Percentiles rank a stretch among this genome's conserved stretches.
Conservation (phyloP, 2,797 vertebrate species). For the Chelon auratus region DNA sequence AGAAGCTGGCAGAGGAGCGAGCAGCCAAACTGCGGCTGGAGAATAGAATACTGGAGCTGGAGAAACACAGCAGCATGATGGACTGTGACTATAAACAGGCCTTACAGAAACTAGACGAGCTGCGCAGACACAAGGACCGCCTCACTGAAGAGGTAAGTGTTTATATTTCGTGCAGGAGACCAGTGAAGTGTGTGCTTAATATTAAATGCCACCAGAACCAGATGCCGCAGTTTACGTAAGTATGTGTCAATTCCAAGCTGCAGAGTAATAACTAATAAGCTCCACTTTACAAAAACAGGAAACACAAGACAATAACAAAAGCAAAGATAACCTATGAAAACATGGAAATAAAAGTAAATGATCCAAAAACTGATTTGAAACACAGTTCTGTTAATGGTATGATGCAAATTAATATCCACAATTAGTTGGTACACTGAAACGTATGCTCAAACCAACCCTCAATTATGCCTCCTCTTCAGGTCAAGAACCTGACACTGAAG, state of each 20-base stretch:
- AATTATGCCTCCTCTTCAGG: conserved; percentile 78
- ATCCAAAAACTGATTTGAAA: background rate
- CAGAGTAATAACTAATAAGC: background rate
- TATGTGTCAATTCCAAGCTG: background rate
- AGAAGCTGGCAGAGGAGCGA: conserved; percentile 94
- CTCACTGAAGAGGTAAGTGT: conserved; percentile 91
- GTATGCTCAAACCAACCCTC: background rate
- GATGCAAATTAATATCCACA: too few species aligned
- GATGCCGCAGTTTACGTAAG: background rate
- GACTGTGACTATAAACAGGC: conserved; percentile 98
- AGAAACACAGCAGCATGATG: conserved; percentile 95
- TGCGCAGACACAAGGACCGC: conserved; percentile 92
- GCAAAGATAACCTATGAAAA: background rate
- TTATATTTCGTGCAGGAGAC: conserved; percentile 10
- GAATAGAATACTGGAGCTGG: conserved; percentile 93
- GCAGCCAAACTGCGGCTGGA: conserved; percentile 92
- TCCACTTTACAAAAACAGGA: background rate
- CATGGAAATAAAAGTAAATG: background rate
- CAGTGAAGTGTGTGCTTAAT: conserved; percentile 13
- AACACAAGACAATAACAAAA: background rate
- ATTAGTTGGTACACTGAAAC: background rate
- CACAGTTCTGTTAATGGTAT: background rate
- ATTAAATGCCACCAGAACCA: conserved; percentile 24
- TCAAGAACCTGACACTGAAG: conserved; percentile 94
- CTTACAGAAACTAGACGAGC: conserved; percentile 94